Evolutionary conservation across 1,140 invertebrate genomes (phyloP).

Genomic region (Apis laboriosa): DNA sequence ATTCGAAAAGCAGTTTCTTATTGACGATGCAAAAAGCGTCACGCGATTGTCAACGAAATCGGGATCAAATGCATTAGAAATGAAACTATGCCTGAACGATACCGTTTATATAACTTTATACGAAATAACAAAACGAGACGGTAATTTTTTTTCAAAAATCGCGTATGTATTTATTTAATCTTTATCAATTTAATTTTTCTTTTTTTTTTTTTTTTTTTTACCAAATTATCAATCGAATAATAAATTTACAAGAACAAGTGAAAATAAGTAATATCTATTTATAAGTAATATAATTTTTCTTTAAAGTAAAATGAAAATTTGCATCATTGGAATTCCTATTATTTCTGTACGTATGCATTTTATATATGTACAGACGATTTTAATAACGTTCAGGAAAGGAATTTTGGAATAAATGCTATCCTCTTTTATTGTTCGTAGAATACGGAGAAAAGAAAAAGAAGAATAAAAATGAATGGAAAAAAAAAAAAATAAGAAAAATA

Average conservation of each 20-base stretch:
- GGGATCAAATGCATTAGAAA: slow-evolving; percentile 1
- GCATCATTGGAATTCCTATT: background rate
- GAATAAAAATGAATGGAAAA: background rate
- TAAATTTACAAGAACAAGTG: no score
- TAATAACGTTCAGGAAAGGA: background rate
- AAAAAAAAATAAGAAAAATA: background rate
- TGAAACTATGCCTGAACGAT: background rate
- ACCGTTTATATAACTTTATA: background rate
- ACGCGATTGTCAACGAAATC: slow-evolving; percentile 26
- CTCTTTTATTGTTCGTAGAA: background rate
- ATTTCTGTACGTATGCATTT: background rate
- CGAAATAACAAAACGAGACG: background rate
- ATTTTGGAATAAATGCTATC: background rate
- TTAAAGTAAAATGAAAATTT: background rate
- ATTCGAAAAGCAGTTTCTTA: background rate
- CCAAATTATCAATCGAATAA: no score
- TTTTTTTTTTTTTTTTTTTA: no score
- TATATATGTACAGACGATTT: background rate
- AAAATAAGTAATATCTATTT: no score
- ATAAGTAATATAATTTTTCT: background rate
- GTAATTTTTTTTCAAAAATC: background rate
- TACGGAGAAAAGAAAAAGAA: background rate
- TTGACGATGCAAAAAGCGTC: slow-evolving; percentile 3
- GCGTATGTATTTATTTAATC: no score
- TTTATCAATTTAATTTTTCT: background rate